A percentile compares a stretch with the other conserved stretches of the same genome.
Evolutionary conservation across 2,888 invertebrate species (phyloP).

Genomic region (Hoplodrina ambigua): DNA sequence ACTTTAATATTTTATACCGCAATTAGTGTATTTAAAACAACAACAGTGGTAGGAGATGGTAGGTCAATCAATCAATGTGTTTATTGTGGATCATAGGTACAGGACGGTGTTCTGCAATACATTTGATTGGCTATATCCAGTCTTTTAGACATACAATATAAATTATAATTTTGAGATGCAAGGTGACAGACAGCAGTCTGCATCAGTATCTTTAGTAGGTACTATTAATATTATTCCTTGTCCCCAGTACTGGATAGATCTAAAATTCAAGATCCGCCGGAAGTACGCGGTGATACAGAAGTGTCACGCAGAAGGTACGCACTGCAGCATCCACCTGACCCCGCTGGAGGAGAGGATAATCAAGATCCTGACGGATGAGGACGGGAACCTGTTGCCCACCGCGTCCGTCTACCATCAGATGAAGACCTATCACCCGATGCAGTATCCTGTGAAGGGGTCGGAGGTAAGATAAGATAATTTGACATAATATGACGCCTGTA

Average conservation of each 20-base stretch:
- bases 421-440: constrained; percentile 29
- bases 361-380: constrained; percentile 60
- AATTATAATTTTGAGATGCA: too few relatives aligned
- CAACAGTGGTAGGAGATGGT: too few relatives aligned
- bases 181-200: too few relatives aligned
- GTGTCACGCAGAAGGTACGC: constrained; percentile 42
- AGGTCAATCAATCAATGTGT: too few relatives aligned
- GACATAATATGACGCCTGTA: too few relatives aligned
- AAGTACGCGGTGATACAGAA: constrained; percentile 55
- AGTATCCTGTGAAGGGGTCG: constrained; percentile 30
- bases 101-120: too few relatives aligned
- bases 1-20: too few relatives aligned
- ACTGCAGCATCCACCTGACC: constrained; percentile 45
- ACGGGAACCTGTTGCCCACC: constrained; percentile 60
- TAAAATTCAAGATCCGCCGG: constrained; percentile 64
- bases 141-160: too few relatives aligned
- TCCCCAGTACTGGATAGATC: constrained; percentile 64
- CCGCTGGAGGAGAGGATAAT: constrained; percentile 59
- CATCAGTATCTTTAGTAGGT: too few relatives aligned
- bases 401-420: constrained; percentile 50
- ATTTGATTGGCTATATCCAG: too few relatives aligned
- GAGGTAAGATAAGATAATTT: constrained; percentile 15
- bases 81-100: too few relatives aligned
- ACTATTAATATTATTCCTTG: neutral
- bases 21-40: too few relatives aligned